Evolutionary conservation across 2,797 vertebrate species (phyloP).

Genomic region (Phataginus tetradactyla): DNA sequence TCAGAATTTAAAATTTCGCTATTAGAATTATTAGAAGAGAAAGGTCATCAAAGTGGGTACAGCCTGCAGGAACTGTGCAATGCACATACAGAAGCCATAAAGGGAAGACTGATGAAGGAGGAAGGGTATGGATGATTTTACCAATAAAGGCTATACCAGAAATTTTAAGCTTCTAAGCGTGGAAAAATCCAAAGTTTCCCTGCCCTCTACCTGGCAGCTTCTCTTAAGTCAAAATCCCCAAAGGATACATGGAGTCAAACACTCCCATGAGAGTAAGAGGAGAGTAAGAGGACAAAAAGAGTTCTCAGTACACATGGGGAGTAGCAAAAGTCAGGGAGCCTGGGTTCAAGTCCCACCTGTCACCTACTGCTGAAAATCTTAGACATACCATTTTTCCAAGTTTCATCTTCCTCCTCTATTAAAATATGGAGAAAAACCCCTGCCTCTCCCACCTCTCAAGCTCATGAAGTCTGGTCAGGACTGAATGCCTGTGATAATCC

Average conservation of each 20-base stretch:
- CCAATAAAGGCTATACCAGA: not conserved
- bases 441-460: not conserved
- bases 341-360: not conserved
- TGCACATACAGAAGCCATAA: not conserved
- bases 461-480: not conserved
- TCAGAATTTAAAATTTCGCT: not conserved
- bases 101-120: not conserved
- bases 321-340: not conserved
- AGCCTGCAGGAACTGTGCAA: not conserved
- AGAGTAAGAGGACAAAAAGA: not conserved
- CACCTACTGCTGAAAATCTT: constrained; percentile 23
- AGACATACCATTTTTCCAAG: not conserved
- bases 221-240: not conserved
- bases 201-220: not conserved
- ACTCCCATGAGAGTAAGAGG: not conserved
- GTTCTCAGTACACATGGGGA: not conserved
- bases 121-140: not conserved
- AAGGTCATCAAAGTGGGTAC: not conserved
- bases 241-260: not conserved
- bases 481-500: not conserved
- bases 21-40: not conserved
- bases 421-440: not conserved
- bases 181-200: not conserved
- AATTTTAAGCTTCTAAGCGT: not conserved
- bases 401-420: not conserved